Evolutionary conservation across 2,888 invertebrate genomes (phyloP), one percentile per base, ranked within the genome.

Genomic region (Phortica okadai): DNA sequence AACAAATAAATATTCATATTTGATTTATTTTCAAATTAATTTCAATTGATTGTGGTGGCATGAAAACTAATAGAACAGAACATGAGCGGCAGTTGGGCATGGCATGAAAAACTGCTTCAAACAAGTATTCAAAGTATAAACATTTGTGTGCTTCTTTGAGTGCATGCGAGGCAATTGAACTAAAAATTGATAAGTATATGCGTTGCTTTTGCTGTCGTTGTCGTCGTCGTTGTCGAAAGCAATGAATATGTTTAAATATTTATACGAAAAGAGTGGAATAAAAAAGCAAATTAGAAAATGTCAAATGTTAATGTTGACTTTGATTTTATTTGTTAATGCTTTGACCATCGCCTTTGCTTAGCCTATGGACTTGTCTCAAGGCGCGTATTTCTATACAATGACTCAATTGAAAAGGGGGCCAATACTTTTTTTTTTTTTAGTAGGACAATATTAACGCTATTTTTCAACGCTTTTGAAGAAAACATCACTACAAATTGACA

Each of bases 11-110:
- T 21, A 21, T 73, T 50, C 69, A 69, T 72, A 72, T 79, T 66
- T 79, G 80, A 80, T 80, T 80, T 72, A 74, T 66, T 75, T 78
- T 80, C 25, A 78, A 80, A 80, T 80, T 74, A 76, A 80, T 80
- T 80, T 80, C 78, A 80, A 80, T 80, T 80, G 80, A 74, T 62
- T 69, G 54, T 70, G 78, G 45, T 16, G n/a, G 42, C 69, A 50
- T 11, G 50, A 8, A 50, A 50, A 50, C 14, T 11, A 50, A 14
- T 50, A 50, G 14, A 14, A 8, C 14, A 14, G 50, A 21, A 21
- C 50, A 11, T 50, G 50, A 50, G 50, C 14, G 16, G 8, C 2
- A n/a, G 45, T 6, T 45, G 6, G 45, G 7, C 6, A 45, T 6
- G 21, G 44, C 14, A n/a, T 14, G n/a, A 4, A 8, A 14, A 67